A percentile compares a stretch with the other conserved stretches of the same genome.
Evolutionary conservation across 2,113 vertebrate genomes (phyloP).

Genomic region (Triplophysa rosa): DNA sequence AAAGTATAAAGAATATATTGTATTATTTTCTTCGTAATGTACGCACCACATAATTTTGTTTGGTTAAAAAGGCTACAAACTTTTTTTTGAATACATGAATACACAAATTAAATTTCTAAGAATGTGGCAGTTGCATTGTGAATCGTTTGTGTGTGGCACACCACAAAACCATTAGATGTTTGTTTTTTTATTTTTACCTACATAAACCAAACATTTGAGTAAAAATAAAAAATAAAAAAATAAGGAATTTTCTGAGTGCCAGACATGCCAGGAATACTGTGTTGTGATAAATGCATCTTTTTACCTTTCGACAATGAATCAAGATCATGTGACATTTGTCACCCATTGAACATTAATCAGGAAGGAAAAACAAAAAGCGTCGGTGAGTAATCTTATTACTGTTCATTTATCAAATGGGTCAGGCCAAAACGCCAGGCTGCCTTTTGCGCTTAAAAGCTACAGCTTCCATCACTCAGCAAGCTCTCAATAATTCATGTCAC

Average conservation of each 20-base stretch:
- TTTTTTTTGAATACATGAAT: too few species aligned
- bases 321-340: constrained; percentile 53
- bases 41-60: too few species aligned
- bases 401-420: constrained; percentile 61
- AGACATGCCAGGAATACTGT: constrained; percentile 25
- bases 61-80: too few species aligned
- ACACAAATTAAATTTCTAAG: not conserved
- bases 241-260: constrained; percentile 51
- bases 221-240: not conserved
- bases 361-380: constrained; percentile 47
- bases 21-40: too few species aligned
- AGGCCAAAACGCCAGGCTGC: constrained; percentile 28
- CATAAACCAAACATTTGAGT: too few species aligned
- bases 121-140: not conserved
- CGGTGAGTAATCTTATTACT: constrained; percentile 59
- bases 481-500: constrained; percentile 66
- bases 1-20: too few species aligned
- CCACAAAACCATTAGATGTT: not conserved
- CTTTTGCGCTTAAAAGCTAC: constrained; percentile 53
- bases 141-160: not conserved
- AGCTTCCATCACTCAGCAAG: constrained; percentile 53
- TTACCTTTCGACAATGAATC: constrained; percentile 58
- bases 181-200: not conserved
- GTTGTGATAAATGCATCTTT: constrained; percentile 45
- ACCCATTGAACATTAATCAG: constrained; percentile 60